A percentile compares a stretch with the other conserved stretches of the same genome.
phyloP scores from a whole-genome alignment of 2,797 vertebrate species.

The Pseudocheirus occidentalis region DNA sequence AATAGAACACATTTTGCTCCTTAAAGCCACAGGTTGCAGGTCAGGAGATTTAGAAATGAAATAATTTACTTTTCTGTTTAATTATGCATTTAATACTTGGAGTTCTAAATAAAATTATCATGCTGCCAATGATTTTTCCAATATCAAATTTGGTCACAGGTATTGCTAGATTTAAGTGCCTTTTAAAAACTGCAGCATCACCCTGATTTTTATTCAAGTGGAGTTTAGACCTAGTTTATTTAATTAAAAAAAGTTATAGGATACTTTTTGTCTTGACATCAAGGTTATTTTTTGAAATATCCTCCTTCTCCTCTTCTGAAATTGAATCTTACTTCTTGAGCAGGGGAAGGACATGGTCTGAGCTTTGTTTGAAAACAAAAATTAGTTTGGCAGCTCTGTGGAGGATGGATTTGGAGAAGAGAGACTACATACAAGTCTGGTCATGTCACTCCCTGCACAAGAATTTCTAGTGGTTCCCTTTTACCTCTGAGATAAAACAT shows the following conservation, averaged over 20 bases:
- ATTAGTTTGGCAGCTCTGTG: background rate
- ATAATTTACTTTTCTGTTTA: constrained; percentile 8
- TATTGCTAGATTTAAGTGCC: constrained; percentile 1
- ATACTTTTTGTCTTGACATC: background rate
- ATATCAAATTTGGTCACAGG: constrained; percentile 25
- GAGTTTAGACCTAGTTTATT: background rate
- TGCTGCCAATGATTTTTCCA: constrained; percentile 12
- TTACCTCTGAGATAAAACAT: background rate
- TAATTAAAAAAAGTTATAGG: background rate
- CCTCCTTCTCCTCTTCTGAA: background rate
- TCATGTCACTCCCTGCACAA: background rate
- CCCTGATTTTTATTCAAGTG: constrained; percentile 16
- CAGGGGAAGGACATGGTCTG: background rate
- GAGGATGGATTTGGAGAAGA: background rate
- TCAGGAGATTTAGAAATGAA: constrained; percentile 40
- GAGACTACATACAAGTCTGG: background rate
- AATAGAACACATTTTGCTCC: constrained; percentile 8
- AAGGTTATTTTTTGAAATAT: background rate
- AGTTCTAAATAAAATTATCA: background rate
- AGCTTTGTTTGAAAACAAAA: background rate
- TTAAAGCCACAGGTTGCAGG: constrained; percentile 30
- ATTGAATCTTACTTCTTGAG: background rate
- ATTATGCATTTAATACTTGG: constrained; percentile 19
- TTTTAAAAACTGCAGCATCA: background rate
- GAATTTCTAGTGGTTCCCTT: background rate